phyloP scores from a whole-genome alignment of 2,113 vertebrate species.

The Alethe castanea region DNA sequence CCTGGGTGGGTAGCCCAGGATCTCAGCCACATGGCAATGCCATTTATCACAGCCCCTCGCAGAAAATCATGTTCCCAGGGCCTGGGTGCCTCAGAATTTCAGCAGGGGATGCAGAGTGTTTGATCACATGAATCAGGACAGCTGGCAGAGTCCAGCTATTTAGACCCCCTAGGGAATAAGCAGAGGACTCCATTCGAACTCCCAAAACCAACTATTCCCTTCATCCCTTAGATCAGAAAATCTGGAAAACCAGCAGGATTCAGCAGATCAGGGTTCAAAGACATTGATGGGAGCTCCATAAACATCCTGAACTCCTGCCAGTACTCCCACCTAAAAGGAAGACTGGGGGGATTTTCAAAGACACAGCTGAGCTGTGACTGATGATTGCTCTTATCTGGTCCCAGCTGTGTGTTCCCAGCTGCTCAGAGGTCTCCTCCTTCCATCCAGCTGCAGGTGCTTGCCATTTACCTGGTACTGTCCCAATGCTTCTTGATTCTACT shows the following conservation, averaged over 20 bases:
- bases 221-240: background rate
- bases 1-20: background rate
- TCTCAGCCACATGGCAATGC: background rate
- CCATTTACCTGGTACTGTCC: background rate
- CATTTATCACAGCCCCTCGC: background rate
- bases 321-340: background rate
- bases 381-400: background rate
- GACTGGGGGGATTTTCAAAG: background rate
- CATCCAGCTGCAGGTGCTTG: background rate
- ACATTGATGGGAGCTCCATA: background rate
- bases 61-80: background rate
- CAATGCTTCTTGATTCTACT: background rate
- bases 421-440: background rate
- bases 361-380: background rate
- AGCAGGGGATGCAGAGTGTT: background rate
- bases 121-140: background rate
- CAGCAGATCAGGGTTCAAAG: background rate
- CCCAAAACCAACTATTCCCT: background rate
- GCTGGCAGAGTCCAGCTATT: background rate
- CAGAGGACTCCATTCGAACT: background rate
- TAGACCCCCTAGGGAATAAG: background rate
- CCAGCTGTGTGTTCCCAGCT: background rate
- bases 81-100: background rate
- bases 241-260: background rate
- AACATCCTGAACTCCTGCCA: background rate